Conservation (phyloP, 2,888 invertebrate species). For the Busseola fusca region DNA sequence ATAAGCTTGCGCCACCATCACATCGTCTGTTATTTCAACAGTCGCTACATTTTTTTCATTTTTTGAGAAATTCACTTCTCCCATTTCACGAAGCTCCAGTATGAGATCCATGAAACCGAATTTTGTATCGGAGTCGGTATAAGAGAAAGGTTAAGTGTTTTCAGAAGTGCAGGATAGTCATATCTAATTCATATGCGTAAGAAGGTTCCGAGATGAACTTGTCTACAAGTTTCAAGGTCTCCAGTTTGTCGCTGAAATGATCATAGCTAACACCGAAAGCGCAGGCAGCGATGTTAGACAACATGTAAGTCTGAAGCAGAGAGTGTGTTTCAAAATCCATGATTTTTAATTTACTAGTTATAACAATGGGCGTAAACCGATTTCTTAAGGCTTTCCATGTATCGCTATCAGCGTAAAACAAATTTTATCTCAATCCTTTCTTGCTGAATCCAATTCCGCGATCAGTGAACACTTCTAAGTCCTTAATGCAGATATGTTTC, state of each 20-base stretch:
- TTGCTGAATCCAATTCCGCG: slow-evolving; percentile 72
- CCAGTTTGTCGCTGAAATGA: slow-evolving; percentile 48
- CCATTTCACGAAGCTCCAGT: slow-evolving; percentile 67
- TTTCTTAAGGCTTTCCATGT: slow-evolving; percentile 72
- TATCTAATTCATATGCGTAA: slow-evolving; percentile 63
- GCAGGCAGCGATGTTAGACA: slow-evolving; percentile 68
- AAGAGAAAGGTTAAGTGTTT: slow-evolving; percentile 62
- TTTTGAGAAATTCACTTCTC: slow-evolving; percentile 58
- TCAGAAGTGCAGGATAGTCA: slow-evolving; percentile 72
- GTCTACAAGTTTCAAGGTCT: slow-evolving; percentile 53
- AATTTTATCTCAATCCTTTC: too few relatives aligned
- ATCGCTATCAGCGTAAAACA: slow-evolving; percentile 73
- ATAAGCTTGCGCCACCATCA: slow-evolving; percentile 79
- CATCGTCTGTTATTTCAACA: slow-evolving; percentile 70
- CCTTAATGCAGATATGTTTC: too few relatives aligned
- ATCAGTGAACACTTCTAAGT: slow-evolving; percentile 72
- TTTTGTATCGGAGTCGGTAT: slow-evolving; percentile 59
- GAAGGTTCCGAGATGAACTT: slow-evolving; percentile 45
- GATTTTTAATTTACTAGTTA: slow-evolving; percentile 75
- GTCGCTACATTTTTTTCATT: slow-evolving; percentile 51
- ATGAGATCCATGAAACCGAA: slow-evolving; percentile 76
- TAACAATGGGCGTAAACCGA: slow-evolving; percentile 73
- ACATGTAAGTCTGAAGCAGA: slow-evolving; percentile 67
- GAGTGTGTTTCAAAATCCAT: slow-evolving; percentile 70
- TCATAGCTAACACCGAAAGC: slow-evolving; percentile 72